Percentiles rank a stretch among this genome's conserved stretches.
Evolutionary conservation across 2,113 vertebrate species (phyloP).

Genomic region (Siphamia tubifer): DNA sequence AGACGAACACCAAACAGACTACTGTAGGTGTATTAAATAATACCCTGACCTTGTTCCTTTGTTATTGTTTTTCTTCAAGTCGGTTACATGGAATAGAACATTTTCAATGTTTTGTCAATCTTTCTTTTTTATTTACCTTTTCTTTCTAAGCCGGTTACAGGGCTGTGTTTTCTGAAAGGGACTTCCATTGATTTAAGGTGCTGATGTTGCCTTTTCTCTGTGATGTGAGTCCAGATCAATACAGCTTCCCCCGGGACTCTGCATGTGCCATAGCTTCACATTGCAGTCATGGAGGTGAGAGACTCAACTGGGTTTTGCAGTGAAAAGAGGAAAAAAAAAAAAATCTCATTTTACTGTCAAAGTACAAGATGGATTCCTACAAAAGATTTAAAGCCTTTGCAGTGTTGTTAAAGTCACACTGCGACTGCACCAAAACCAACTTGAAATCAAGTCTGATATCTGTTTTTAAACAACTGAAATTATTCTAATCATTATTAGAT

Average conservation of each 20-base stretch:
- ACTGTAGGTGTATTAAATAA: neutral
- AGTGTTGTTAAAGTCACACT: neutral
- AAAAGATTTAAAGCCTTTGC: neutral
- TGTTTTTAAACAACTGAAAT: neutral
- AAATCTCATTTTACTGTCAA: neutral
- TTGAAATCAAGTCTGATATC: neutral
- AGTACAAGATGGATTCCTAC: neutral
- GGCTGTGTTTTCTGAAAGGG: slow-evolving; percentile 45
- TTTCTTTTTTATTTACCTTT: neutral
- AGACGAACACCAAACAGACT: neutral
- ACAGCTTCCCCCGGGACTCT: slow-evolving; percentile 32
- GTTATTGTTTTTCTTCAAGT: neutral
- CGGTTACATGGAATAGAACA: neutral
- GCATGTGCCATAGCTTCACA: slow-evolving; percentile 50
- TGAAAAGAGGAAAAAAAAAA: neutral
- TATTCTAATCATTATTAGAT: too few species aligned
- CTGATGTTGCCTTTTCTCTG: slow-evolving; percentile 66
- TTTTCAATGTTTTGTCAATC: too few species aligned
- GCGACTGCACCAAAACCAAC: neutral
- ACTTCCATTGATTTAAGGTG: slow-evolving; percentile 64
- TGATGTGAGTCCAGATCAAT: slow-evolving; percentile 73
- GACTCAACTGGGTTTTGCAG: neutral
- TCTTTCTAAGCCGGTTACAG: slow-evolving; percentile 9
- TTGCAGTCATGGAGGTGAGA: slow-evolving; percentile 51
- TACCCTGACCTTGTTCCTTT: neutral